Conservation (phyloP, 92 coral and sea anemone species). For the Epizoanthus stellaris region DNA sequence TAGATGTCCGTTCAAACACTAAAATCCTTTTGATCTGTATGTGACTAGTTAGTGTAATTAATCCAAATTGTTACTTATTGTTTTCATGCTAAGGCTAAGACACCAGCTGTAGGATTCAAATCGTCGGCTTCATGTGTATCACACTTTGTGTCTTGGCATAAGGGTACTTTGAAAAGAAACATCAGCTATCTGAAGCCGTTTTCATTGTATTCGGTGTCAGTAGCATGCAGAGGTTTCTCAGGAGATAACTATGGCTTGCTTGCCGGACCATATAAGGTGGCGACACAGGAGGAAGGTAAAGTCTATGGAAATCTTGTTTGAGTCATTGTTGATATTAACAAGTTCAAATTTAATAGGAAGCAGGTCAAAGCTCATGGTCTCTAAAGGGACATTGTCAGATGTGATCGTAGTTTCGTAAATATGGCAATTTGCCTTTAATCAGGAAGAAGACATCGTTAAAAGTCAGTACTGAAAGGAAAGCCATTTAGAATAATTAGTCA, state of each 20-base stretch:
- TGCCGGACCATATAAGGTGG: constrained; percentile 1
- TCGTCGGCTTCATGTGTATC: background rate
- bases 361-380: background rate
- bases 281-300: constrained; percentile 29
- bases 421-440: no score
- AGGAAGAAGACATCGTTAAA: no score
- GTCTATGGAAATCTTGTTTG: background rate
- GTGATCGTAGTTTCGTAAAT: no score
- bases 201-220: background rate
- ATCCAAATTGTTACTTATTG: no score
- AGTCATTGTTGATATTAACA: background rate
- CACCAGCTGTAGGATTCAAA: background rate
- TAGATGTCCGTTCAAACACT: no score
- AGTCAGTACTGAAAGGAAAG: no score
- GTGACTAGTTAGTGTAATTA: no score
- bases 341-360: background rate
- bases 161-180: background rate
- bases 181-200: background rate
- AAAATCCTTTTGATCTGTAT: no score
- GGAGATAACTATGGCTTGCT: background rate
- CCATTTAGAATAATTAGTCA: no score
- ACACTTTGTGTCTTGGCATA: no score
- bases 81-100: no score
- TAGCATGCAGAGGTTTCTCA: background rate
- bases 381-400: no score